phyloP scores from a whole-genome alignment of 1,140 invertebrate species.

The Brachionus calyciflorus region DNA sequence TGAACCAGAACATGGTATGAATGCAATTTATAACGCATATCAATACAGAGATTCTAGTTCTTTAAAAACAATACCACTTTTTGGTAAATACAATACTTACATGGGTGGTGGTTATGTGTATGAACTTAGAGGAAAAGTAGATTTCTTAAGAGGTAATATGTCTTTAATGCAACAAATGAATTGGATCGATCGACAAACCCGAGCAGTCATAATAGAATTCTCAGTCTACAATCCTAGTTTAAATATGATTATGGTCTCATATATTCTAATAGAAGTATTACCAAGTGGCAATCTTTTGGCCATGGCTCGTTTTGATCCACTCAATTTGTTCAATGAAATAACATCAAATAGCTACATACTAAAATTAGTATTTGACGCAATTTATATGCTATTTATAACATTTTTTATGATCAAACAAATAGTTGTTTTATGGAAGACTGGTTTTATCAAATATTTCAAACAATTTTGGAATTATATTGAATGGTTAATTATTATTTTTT shows the following conservation, averaged over 20 bases:
- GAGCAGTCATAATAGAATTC: slow-evolving; percentile 66
- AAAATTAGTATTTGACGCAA: slow-evolving; percentile 47
- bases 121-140: slow-evolving; percentile 58
- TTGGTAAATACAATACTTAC: slow-evolving; percentile 62
- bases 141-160: slow-evolving; percentile 56
- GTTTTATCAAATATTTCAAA: slow-evolving; percentile 54
- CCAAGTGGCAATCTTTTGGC: slow-evolving; percentile 63
- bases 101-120: slow-evolving; percentile 65
- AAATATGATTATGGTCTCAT: slow-evolving; percentile 64
- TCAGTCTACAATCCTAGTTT: slow-evolving; percentile 66
- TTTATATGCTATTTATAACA: slow-evolving; percentile 58
- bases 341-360: slow-evolving; percentile 52
- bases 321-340: slow-evolving; percentile 48
- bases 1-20: background rate
- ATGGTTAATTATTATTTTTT: slow-evolving; percentile 32
- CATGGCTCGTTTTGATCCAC: slow-evolving; percentile 62
- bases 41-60: slow-evolving; percentile 54
- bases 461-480: too few species aligned
- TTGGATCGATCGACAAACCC: slow-evolving; percentile 65
- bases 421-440: slow-evolving; percentile 50
- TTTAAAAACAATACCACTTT: slow-evolving; percentile 61
- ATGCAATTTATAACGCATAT: slow-evolving; percentile 54
- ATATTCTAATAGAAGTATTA: slow-evolving; percentile 62
- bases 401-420: slow-evolving; percentile 63
- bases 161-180: slow-evolving; percentile 55